Evolutionary conservation across 2,797 vertebrate genomes (phyloP).

Genomic region (Falco biarmicus): DNA sequence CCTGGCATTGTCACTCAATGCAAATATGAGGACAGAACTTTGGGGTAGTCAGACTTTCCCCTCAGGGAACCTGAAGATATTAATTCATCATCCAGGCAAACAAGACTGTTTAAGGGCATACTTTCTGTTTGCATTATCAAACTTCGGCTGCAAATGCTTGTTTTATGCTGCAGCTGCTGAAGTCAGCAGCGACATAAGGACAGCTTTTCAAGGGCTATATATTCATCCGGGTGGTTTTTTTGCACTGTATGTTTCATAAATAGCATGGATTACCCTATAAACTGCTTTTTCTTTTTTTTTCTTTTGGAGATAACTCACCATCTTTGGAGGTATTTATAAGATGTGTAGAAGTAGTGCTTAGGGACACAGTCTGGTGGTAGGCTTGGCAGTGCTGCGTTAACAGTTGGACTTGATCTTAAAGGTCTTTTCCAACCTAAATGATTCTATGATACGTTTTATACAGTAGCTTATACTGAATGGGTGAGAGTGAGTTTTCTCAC

Average conservation of each 20-base stretch:
- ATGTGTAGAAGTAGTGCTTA: too few relatives aligned
- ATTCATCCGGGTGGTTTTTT: neutral
- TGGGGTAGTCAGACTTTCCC: neutral
- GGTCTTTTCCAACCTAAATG: too few relatives aligned
- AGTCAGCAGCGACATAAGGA: neutral
- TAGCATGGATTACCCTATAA: neutral
- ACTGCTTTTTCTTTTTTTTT: too few relatives aligned
- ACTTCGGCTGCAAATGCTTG: neutral
- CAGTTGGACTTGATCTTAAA: too few relatives aligned
- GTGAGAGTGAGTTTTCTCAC: neutral
- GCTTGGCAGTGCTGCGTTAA: too few relatives aligned
- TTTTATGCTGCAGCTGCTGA: neutral
- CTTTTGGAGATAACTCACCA: too few relatives aligned
- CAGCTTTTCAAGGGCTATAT: neutral
- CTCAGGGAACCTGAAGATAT: neutral
- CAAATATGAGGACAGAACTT: neutral
- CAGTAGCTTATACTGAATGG: accelerated
- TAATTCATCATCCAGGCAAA: accelerated
- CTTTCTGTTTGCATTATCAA: neutral
- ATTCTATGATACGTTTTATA: neutral
- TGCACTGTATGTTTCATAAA: neutral
- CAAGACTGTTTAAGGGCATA: neutral
- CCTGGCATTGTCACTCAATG: accelerated
- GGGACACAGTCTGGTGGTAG: too few relatives aligned
- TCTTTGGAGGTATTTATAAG: too few relatives aligned